Evolutionary conservation across 1,140 invertebrate species (phyloP).

Genomic region (Drepana arcuata): DNA sequence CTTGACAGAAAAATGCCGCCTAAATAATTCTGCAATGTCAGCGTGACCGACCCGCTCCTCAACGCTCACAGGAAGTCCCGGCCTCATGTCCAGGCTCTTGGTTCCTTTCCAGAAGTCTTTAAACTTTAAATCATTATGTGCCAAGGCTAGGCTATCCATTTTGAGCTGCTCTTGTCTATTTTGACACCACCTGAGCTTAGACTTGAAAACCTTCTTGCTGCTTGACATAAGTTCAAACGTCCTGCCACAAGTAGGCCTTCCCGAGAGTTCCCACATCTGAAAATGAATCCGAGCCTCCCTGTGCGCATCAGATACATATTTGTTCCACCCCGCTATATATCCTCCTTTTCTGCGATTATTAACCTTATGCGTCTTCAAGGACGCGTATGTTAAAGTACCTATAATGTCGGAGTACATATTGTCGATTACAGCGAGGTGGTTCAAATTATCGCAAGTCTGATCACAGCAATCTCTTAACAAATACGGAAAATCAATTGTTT

Average conservation of each 20-base stretch:
- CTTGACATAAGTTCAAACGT: constrained; percentile 7
- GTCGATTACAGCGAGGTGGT: constrained; percentile 6
- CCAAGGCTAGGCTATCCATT: constrained; percentile 8
- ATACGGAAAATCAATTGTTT: constrained; percentile 3
- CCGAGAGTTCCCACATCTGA: constrained; percentile 3
- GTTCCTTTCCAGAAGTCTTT: constrained; percentile 13
- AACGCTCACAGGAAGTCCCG: constrained; percentile 9
- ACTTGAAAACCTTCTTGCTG: constrained; percentile 6
- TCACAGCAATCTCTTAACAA: constrained; percentile 9
- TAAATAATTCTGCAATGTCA: constrained; percentile 11
- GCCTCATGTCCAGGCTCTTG: constrained; percentile 5
- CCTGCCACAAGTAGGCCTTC: not conserved
- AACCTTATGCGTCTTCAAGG: not conserved
- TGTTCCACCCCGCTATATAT: constrained; percentile 8
- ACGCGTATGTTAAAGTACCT: constrained; percentile 1
- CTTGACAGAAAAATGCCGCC: not conserved
- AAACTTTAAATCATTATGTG: constrained; percentile 8
- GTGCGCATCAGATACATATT: constrained; percentile 7
- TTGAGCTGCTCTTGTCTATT: constrained; percentile 7
- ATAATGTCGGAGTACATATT: constrained; percentile 6
- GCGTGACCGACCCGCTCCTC: constrained; percentile 1
- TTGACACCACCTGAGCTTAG: constrained; percentile 10
- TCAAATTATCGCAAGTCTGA: constrained; percentile 3
- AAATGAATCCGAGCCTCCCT: constrained; percentile 6
- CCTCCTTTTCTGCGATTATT: not conserved